Base-by-base conservation (phyloP, 1,140 invertebrate species). In the Hylaeus anthracinus region DNA sequence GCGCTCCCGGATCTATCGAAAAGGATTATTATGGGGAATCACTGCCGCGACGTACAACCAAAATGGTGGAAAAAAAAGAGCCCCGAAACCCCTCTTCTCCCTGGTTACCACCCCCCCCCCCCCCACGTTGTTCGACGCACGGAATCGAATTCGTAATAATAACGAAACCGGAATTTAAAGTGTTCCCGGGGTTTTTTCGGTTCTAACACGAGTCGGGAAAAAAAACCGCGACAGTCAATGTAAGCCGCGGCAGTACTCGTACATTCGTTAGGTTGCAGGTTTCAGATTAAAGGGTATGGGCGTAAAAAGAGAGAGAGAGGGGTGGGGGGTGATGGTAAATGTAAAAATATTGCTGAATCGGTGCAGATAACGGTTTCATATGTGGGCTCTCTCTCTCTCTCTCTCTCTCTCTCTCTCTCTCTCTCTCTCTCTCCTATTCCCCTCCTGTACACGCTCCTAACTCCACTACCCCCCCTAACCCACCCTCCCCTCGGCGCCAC, bases 291-390 rank as follows among this genome's bases (percentile, higher is more conserved):
- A 83, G 81, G 87, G 72, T 82, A 85, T 65, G 84, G 76, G 70
- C 78, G 71, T 88, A 83, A 72, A 86, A 81, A 66, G 82, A 43
- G 77, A 56, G 67, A 48, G 51, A 6, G 39, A 37, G 43, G 61
- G 61, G 60, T 37, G 45, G 81, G 61, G 56, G 75, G 66, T 55
- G 67, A 56, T 76, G 72, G 89, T 88, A 90, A 90, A 90, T 90
- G 90, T 90, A 90, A 91, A 91, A 91, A 90, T 91, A 91, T 91
- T 91, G 90, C 90, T 89, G 90, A 90, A 90, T 91, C 89, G 90
- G 90, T 90, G 86, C 74, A 90, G 90, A 90, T 91, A 91, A 90
- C 90, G 87, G 88, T 87, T 90, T 90, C 86, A 90, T 90, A 90
- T 89, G 89, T 83, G 87, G 84, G 83, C 83, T 84, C 70, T 83